Evolutionary conservation across 2,113 vertebrate genomes (phyloP).

Genomic region (Parus major): DNA sequence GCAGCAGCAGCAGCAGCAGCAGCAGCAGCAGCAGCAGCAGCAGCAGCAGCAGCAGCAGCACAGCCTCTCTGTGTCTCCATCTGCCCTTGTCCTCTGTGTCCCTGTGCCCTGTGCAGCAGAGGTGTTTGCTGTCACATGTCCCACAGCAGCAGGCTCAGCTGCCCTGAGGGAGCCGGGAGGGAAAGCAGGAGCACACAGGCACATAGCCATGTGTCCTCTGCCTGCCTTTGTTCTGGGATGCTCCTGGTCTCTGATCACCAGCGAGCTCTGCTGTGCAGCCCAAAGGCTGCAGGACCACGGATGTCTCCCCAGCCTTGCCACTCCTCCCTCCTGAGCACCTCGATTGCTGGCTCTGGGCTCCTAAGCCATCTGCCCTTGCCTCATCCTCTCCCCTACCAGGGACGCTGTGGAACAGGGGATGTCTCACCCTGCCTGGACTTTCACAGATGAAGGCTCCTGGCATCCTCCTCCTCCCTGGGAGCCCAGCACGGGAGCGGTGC

Average conservation of each 20-base stretch:
- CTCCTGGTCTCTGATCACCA: not conserved
- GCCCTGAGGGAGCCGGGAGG: not conserved
- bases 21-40: too few relatives aligned
- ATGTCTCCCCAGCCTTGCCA: not conserved
- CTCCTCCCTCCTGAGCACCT: not conserved
- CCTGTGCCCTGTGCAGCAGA: accelerated
- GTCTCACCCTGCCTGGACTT: not conserved
- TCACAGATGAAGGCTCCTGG: not conserved
- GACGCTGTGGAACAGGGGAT: not conserved
- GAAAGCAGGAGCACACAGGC: not conserved
- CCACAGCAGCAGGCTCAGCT: not conserved
- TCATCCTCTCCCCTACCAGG: not conserved
- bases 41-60: too few relatives aligned
- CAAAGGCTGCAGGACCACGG: not conserved
- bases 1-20: too few relatives aligned
- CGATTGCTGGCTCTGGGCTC: not conserved
- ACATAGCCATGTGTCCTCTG: not conserved
- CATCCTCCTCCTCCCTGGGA: not conserved
- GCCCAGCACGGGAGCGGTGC: accelerated
- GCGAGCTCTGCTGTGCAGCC: accelerated
- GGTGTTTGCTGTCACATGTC: not conserved
- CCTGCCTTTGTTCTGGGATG: not conserved
- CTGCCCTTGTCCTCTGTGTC: not conserved
- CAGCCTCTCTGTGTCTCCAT: not conserved
- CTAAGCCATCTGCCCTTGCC: not conserved